These are phyloP conservation scores for Sylvilagus floridanus DNA, from an alignment of 2,797 vertebrate species.

Conservation along the genomic window DNA sequence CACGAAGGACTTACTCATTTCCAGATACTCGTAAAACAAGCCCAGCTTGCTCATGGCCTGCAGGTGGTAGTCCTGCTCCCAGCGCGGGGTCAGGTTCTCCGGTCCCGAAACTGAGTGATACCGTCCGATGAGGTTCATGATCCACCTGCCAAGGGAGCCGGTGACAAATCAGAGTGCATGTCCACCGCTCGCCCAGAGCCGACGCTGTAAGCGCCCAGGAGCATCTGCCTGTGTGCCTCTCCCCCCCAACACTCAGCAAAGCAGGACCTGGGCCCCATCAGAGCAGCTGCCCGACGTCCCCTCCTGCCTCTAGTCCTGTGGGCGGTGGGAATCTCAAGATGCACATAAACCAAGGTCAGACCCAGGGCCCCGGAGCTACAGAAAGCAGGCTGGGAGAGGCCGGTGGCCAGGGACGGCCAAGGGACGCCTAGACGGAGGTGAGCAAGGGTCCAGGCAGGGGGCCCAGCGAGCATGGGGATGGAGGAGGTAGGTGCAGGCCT, in stretches of 20 bases:
- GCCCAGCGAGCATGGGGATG: background rate
- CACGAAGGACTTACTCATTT: constrained; percentile 93
- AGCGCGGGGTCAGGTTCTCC: constrained; percentile 91
- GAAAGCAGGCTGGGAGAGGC: background rate
- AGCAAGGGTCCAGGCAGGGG: background rate
- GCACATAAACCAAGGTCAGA: background rate
- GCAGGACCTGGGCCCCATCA: no score
- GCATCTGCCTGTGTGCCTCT: background rate
- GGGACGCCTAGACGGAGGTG: background rate
- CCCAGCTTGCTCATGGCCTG: constrained; percentile 92
- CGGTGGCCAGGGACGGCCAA: no score
- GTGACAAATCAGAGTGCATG: constrained; percentile 58
- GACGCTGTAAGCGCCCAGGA: background rate
- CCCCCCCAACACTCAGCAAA: background rate
- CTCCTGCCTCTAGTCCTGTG: background rate
- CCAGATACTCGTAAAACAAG: constrained; percentile 97
- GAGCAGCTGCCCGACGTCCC: background rate
- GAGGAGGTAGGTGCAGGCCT: background rate
- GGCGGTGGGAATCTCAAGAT: background rate
- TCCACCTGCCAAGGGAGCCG: constrained; percentile 90
- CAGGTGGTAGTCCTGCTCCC: constrained; percentile 96
- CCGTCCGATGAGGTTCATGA: constrained; percentile 94
- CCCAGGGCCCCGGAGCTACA: background rate
- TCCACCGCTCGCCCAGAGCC: constrained; percentile 49
- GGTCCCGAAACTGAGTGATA: constrained; percentile 84